phyloP scores from a whole-genome alignment of 2,797 vertebrate species.

The Cyclopterus lumpus region DNA sequence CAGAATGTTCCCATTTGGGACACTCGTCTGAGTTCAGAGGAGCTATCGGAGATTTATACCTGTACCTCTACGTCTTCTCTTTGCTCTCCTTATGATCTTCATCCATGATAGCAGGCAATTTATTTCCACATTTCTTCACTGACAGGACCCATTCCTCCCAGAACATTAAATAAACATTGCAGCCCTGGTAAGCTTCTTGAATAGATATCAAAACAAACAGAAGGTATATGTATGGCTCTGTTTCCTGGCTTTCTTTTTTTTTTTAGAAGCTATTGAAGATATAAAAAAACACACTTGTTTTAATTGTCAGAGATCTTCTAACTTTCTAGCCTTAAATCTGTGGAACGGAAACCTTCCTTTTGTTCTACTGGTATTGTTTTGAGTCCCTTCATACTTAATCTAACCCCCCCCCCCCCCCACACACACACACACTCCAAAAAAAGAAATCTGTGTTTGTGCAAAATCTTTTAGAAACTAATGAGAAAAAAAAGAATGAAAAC shows the following conservation, averaged over 20 bases:
- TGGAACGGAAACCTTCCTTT: background rate
- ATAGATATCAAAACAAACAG: slow-evolving; percentile 52
- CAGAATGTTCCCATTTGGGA: slow-evolving; percentile 17
- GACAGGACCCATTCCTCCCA: slow-evolving; percentile 49
- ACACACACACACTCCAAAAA: too few species aligned
- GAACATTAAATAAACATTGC: slow-evolving; percentile 47
- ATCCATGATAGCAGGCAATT: slow-evolving; percentile 54
- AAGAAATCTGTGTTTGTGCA: background rate
- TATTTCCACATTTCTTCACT: slow-evolving; percentile 44
- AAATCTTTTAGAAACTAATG: background rate
- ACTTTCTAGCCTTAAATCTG: background rate
- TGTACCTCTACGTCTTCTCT: slow-evolving; percentile 37
- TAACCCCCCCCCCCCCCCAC: background rate
- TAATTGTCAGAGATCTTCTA: background rate
- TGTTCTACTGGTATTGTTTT: background rate
- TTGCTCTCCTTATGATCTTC: slow-evolving; percentile 43
- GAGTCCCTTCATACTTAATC: background rate
- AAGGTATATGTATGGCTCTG: slow-evolving; percentile 9
- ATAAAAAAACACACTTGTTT: background rate
- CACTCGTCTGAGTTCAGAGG: slow-evolving; percentile 33
- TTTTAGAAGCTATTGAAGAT: background rate
- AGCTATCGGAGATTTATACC: slow-evolving; percentile 50
- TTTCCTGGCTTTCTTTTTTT: background rate
- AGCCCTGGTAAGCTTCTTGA: slow-evolving; percentile 32
- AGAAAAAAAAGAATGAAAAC: background rate